A percentile compares a stretch with the other conserved stretches of the same genome.
phyloP scores from a whole-genome alignment of 2,797 vertebrate species.

The Peromyscus eremicus region DNA sequence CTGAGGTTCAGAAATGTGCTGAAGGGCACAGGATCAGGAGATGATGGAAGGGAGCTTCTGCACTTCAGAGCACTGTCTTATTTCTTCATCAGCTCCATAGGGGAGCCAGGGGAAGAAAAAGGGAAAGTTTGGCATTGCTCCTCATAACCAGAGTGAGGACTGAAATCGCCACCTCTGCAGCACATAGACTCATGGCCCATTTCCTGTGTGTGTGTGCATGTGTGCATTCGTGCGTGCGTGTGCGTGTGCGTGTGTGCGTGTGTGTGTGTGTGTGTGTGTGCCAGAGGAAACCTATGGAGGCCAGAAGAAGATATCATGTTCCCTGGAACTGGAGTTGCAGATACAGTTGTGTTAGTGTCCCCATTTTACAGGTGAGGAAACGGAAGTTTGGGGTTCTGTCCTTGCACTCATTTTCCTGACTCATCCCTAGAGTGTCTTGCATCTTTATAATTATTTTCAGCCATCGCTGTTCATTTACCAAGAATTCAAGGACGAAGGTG shows the following conservation, averaged over 20 bases:
- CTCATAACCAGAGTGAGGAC: neutral
- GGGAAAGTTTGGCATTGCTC: neutral
- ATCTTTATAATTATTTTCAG: neutral
- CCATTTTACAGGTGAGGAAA: neutral
- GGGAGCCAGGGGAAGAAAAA: neutral
- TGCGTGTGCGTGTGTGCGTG: neutral
- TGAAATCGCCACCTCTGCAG: neutral
- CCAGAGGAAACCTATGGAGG: neutral
- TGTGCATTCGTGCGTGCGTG: neutral
- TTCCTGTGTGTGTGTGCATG: neutral
- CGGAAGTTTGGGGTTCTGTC: neutral
- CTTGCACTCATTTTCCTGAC: neutral
- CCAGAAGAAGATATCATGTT: neutral
- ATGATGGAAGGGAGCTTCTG: neutral
- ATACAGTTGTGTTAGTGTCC: rapidly evolving
- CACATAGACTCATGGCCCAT: rapidly evolving
- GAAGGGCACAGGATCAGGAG: neutral
- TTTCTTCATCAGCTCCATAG: neutral
- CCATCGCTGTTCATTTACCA: neutral
- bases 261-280: neutral
- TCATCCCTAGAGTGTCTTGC: neutral
- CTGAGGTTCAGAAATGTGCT: neutral
- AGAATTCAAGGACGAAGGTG: neutral
- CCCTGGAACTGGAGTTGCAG: neutral
- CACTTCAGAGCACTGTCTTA: neutral